Evolutionary conservation across 2,888 invertebrate genomes (phyloP), one percentile per base, ranked within the genome.

Genomic region (Galerucella nymphaeae): DNA sequence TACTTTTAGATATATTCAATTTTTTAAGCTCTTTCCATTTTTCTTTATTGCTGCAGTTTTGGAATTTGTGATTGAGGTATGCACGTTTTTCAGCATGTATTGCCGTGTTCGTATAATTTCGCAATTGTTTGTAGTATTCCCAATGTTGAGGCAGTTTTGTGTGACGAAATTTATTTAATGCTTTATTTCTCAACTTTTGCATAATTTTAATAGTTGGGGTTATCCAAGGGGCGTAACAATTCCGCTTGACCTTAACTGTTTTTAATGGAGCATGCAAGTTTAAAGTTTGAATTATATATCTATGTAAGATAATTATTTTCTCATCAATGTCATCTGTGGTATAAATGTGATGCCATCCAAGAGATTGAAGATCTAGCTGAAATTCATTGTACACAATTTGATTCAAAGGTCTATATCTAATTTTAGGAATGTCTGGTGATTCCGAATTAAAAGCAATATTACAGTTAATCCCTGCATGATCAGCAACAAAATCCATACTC

Each of bases 201-300:
- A 53, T 13, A 23, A 53, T 11, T 66, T 50, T 48, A n/a, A 66
- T 53, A 14, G 48, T 48, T 14, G 57, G 18, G 11, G 66, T 66
- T 20, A 66, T 14, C 53, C 66, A 66, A n/a, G 66, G 66, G 6
- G 66, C 66, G 8, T 66, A 42, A 42, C 50, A 38, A 38, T 66
- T 66, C 10, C 42, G 42, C 16, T 55, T 66, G 10, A 66, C 10
- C n/a, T 55, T 14, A 14, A 66, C 23, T 16, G 55, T 57, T 58
- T 66, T 66, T 57, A 57, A 14, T 20, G 66, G 55, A 50, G 66
- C 66, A 66, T 66, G 57, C 55, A 30, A 30, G 20, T 66, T 30
- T 10, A 57, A 66, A 14, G 41, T 9, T 23, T n/a, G n/a, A 16
- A 57, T 30, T 20, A 66, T 14, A n/a, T 57, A 10, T 30, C 55